These are phyloP conservation scores for Drosophila arawakana DNA, from an alignment of 1,140 invertebrate species.

Conservation along the genomic window DNA sequence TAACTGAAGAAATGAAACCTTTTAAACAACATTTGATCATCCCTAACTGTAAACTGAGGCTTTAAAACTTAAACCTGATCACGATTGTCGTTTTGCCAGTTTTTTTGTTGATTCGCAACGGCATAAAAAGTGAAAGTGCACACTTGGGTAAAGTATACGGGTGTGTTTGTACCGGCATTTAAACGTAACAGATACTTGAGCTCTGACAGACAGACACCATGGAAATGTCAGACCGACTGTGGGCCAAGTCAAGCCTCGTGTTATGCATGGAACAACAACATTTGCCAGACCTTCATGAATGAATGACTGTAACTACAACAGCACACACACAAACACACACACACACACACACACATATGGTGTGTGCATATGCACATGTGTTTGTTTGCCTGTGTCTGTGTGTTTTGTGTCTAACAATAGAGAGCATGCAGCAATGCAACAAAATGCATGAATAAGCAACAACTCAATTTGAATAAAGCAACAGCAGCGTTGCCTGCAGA, in stretches of 20 bases:
- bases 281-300: constrained; percentile 50
- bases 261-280: constrained; percentile 18
- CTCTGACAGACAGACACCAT: constrained; percentile 50
- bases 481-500: constrained; percentile 42
- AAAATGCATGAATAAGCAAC: constrained; percentile 82
- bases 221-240: constrained; percentile 62
- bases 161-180: constrained; percentile 62
- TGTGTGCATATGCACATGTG: neutral
- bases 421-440: constrained; percentile 68
- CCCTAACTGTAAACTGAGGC: constrained; percentile 9
- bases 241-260: constrained; percentile 38
- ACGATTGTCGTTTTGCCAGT: constrained; percentile 78
- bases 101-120: constrained; percentile 51
- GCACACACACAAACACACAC: neutral
- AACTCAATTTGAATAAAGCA: constrained; percentile 80
- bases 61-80: constrained; percentile 41
- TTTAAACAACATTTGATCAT: neutral
- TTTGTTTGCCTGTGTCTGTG: constrained; percentile 26
- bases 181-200: constrained; percentile 79
- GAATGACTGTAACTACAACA: constrained; percentile 44
- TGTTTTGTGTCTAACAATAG: constrained; percentile 64
- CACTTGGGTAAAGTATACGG: constrained; percentile 44
- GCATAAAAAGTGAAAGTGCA: constrained; percentile 75
- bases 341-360: neutral
- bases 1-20: neutral